Evolutionary conservation across 2,797 vertebrate genomes (phyloP).

Genomic region (Psittacula derbiana): DNA sequence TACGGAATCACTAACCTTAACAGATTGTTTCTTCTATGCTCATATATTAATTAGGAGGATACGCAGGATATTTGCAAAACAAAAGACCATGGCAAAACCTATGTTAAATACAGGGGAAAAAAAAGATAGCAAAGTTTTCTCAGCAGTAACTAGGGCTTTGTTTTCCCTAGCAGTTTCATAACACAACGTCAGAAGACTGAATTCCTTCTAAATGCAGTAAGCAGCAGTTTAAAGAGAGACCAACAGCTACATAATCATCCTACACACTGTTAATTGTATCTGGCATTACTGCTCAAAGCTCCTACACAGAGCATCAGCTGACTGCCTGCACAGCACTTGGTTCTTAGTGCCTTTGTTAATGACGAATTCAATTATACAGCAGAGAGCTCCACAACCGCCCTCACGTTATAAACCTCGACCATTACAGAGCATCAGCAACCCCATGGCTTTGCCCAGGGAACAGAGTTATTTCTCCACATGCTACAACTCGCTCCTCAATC

Average conservation of each 20-base stretch:
- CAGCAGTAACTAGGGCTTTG: conserved; percentile 36
- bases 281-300: conserved; percentile 65
- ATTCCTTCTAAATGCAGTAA: conserved; percentile 64
- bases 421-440: not conserved
- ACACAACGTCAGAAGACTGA: conserved; percentile 44
- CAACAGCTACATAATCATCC: conserved; percentile 64
- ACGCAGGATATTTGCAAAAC: not conserved
- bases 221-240: conserved; percentile 50
- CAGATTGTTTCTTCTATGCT: not conserved
- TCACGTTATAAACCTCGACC: not conserved
- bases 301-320: conserved; percentile 59
- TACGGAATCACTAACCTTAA: not conserved
- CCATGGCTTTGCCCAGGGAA: not conserved
- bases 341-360: conserved; percentile 53
- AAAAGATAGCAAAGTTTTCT: not conserved
- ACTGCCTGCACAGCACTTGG: conserved; percentile 54
- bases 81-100: not conserved
- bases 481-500: not conserved
- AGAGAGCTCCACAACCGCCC: not conserved
- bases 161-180: conserved; percentile 43
- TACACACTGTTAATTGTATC: conserved; percentile 72
- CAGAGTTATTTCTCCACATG: not conserved
- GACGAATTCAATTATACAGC: conserved; percentile 51
- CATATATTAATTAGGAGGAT: not conserved
- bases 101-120: not conserved